These are phyloP conservation scores for Bilobella aurantiaca DNA, from an alignment of 1,140 invertebrate species.

Conservation along the genomic window DNA sequence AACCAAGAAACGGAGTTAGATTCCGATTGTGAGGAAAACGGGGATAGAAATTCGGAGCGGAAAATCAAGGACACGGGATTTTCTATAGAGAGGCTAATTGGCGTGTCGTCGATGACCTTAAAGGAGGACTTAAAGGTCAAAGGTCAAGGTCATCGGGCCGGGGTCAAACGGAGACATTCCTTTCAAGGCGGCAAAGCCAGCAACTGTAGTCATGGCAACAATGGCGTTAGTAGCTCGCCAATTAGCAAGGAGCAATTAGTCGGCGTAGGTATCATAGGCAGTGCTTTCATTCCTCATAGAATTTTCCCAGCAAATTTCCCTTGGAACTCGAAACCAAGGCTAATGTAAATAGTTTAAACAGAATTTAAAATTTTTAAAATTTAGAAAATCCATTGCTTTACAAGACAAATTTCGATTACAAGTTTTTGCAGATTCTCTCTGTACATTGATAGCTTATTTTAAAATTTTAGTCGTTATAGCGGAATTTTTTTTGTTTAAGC, in stretches of 20 bases:
- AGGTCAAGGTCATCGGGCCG: background rate
- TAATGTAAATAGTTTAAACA: background rate
- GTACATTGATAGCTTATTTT: no score
- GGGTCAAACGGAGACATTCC: background rate
- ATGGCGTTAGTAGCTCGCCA: background rate
- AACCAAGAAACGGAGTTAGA: slow-evolving; percentile 13
- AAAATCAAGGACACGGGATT: slow-evolving; percentile 14
- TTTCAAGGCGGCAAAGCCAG: background rate
- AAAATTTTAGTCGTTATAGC: no score
- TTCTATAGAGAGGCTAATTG: slow-evolving; percentile 31
- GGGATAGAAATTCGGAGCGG: slow-evolving; percentile 1
- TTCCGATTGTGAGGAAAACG: slow-evolving; percentile 13
- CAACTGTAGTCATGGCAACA: background rate
- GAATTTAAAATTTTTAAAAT: no score
- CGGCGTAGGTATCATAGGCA: background rate
- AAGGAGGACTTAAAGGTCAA: background rate
- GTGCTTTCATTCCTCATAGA: background rate
- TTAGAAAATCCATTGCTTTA: no score
- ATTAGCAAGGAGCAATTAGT: no score
- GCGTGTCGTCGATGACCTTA: background rate
- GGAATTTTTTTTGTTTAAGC: no score
- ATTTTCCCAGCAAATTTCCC: background rate
- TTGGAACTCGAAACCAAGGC: background rate
- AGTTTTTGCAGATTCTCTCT: no score
- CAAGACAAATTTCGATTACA: no score